phyloP scores from a whole-genome alignment of 2,113 vertebrate genomes.

The zebrafish (Danio rerio) region GRCz12tu NC_133181.1:52662501-52663000 shows the following conservation, averaged over 20 bases:
- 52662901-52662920: slow-evolving; percentile 52
- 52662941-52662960: background rate
- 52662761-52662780: slow-evolving; percentile 27
- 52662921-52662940: slow-evolving; percentile 18
- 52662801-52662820: slow-evolving; percentile 27
- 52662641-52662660: slow-evolving; percentile 8
- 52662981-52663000: background rate
- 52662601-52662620: background rate
- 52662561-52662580: background rate
- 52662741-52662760: slow-evolving; percentile 14
- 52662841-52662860: background rate
- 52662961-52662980: background rate
- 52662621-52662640: slow-evolving; percentile 1
- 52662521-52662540: background rate
- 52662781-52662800: slow-evolving; percentile 11
- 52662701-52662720: background rate
- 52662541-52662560: background rate
- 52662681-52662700: background rate
- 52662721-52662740: background rate
- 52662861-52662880: slow-evolving; percentile 45
- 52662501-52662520: background rate
- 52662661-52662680: background rate
- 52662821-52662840: background rate
- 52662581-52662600: background rate
- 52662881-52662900: slow-evolving; percentile 38